Percentiles rank a stretch among this genome's conserved stretches.
These are phyloP conservation scores for Papilio demoleus DNA, from an alignment of 2,888 invertebrate species.

Conservation along the genomic window DNA sequence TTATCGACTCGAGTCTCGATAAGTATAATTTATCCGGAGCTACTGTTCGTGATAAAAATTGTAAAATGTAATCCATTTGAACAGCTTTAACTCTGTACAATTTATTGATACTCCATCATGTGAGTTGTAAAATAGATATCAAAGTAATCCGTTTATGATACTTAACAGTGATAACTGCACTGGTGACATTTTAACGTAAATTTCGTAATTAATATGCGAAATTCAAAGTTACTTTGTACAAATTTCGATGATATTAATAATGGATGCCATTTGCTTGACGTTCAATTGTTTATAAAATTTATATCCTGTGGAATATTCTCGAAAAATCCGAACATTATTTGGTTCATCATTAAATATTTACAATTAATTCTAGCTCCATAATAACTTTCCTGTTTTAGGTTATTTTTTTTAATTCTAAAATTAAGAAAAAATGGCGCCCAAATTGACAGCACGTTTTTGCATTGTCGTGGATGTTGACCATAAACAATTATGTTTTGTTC, in stretches of 20 bases:
- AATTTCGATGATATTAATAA: too few relatives aligned
- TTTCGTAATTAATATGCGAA: background rate
- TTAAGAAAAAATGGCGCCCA: conserved; percentile 26
- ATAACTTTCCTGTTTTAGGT: background rate
- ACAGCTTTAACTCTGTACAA: conserved; percentile 29
- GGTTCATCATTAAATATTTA: too few relatives aligned
- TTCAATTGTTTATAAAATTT: background rate
- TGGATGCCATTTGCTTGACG: too few relatives aligned
- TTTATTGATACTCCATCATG: conserved; percentile 29
- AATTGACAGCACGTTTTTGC: conserved; percentile 23
- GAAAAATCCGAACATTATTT: too few relatives aligned
- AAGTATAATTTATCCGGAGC: conserved; percentile 38
- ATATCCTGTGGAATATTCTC: background rate
- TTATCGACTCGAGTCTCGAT: conserved; percentile 36
- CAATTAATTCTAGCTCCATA: too few relatives aligned
- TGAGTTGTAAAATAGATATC: background rate
- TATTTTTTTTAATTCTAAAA: background rate
- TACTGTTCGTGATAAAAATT: conserved; percentile 36
- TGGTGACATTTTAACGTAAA: background rate
- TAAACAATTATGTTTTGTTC: conserved; percentile 35
- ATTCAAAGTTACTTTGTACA: background rate
- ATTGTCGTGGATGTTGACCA: conserved; percentile 8
- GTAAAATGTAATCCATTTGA: conserved; percentile 34
- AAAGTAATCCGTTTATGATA: background rate
- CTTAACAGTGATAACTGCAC: background rate